Conservation (phyloP, 2,888 invertebrate genomes). For the Papilio protenor region DNA sequence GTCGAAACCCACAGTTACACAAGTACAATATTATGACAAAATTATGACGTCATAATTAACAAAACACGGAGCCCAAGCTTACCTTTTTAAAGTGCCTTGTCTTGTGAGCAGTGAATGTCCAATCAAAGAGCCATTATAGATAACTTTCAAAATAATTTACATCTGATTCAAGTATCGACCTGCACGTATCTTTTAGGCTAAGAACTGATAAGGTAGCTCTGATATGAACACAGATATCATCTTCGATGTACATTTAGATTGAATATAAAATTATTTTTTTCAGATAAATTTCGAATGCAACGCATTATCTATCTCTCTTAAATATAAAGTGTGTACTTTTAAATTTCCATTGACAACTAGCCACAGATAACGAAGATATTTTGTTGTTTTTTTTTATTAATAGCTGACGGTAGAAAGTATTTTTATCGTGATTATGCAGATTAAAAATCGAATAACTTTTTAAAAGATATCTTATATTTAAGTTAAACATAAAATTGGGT, state of each 20-base stretch:
- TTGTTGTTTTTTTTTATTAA: neutral
- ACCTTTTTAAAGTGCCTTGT: conserved; percentile 18
- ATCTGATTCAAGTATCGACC: conserved; percentile 9
- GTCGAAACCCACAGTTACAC: neutral
- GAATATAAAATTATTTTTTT: conserved; percentile 37
- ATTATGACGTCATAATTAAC: conserved; percentile 22
- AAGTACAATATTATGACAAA: conserved; percentile 7
- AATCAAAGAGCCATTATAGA: conserved; percentile 31
- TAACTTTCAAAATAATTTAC: conserved; percentile 28
- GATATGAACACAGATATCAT: conserved; percentile 33
- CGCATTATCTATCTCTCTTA: conserved; percentile 36
- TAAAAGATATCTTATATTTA: neutral
- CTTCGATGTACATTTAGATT: conserved; percentile 35
- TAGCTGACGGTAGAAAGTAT: neutral
- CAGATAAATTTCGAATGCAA: conserved; percentile 30
- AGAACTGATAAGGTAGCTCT: conserved; percentile 13
- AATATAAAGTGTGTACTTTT: conserved; percentile 11
- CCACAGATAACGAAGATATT: conserved; percentile 6
- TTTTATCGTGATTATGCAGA: conserved; percentile 10
- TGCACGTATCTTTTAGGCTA: conserved; percentile 9
- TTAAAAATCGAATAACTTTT: conserved; percentile 9
- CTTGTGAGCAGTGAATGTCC: conserved; percentile 15
- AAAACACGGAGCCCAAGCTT: neutral
- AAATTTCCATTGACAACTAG: conserved; percentile 38
- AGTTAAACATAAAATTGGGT: neutral